Base-by-base conservation (phyloP, 2,888 invertebrate genomes). In the Anarsia innoxiella region DNA sequence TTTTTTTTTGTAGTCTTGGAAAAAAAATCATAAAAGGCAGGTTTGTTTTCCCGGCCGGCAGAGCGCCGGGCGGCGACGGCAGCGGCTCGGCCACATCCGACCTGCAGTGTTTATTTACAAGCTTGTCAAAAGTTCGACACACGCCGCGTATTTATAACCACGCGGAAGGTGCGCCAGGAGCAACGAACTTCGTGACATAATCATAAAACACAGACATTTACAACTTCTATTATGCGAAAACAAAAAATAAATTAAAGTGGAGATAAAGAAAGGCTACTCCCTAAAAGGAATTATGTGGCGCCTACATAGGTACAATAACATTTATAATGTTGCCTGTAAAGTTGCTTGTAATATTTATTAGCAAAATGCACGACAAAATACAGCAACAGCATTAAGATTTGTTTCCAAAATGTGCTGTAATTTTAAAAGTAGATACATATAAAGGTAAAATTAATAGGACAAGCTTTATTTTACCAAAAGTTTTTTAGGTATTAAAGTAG, bases 111-210 rank as follows among this genome's bases (percentile, higher is more conserved):
- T 77, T 79, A 74, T 82, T 78, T 78, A 77, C 77, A 57, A 56
- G 66, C 66, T 62, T 77, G 79, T 80, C 82, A 79, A 77, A 79
- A 76, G 71, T 79, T 79, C 74, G 75, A 76, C 79, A 76, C 70
- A 61, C 63, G 58, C 40, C 40, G 66, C 51, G 66, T 82, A 83
- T 83, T 78, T 79, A 77, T 78, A 79, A 63, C 65, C 54, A 53
- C 58, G 62, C 74, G 73, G 79, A 79, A 83, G 80, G 80, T 78
- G 78, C 69, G 73, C 60, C n/a, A 56, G 64, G 82, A 70, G 69
- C 82, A 74, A 71, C 65, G 83, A 79, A 68, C 78, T 62, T 29
- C 53, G 63, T 66, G 69, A 69, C 69, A 65, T 60, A 66, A 68
- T 67, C 65, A 59, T 63, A 66, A 69, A 66, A 64, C 59, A 53